A percentile compares a stretch with the other conserved stretches of the same genome.
These are phyloP conservation scores for Characodon lateralis DNA, from an alignment of 2,797 vertebrate genomes.

Conservation along the genomic window DNA sequence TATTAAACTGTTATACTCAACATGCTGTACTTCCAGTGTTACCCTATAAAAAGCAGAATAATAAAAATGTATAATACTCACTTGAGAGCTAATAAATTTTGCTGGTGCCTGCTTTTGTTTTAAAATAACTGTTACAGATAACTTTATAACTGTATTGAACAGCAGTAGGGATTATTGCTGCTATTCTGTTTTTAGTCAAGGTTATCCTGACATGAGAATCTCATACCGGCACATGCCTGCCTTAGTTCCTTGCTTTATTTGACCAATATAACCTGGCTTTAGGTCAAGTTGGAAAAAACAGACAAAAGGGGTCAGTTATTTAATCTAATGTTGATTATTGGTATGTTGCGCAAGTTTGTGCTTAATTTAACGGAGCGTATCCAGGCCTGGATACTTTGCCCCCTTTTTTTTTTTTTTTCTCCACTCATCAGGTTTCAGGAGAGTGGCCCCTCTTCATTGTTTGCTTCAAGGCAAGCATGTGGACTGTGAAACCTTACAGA, in stretches of 20 bases:
- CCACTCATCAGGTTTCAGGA: constrained; percentile 87
- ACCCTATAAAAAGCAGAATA: no score
- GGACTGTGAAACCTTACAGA: constrained; percentile 71
- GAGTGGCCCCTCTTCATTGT: constrained; percentile 86
- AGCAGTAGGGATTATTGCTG: background rate
- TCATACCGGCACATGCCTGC: background rate
- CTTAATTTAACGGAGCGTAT: constrained; percentile 61
- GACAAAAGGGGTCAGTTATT: background rate
- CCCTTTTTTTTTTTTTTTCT: constrained; percentile 75
- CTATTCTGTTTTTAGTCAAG: background rate
- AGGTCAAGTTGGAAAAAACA: background rate
- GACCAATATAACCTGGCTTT: background rate
- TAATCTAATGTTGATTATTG: constrained; percentile 12
- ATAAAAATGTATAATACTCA: background rate
- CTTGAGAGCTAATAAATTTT: background rate
- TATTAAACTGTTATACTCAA: background rate
- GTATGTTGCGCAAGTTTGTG: constrained; percentile 29
- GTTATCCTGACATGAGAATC: background rate
- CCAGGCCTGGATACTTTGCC: constrained; percentile 67
- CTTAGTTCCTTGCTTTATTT: background rate
- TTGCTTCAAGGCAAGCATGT: constrained; percentile 82
- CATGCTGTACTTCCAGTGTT: background rate
- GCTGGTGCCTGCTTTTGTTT: background rate
- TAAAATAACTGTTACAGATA: background rate
- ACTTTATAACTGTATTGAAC: background rate